Percentiles rank a stretch among this genome's conserved stretches.
Conservation (phyloP, 2,797 vertebrate species). For the Hypotaenidia philippensis region DNA sequence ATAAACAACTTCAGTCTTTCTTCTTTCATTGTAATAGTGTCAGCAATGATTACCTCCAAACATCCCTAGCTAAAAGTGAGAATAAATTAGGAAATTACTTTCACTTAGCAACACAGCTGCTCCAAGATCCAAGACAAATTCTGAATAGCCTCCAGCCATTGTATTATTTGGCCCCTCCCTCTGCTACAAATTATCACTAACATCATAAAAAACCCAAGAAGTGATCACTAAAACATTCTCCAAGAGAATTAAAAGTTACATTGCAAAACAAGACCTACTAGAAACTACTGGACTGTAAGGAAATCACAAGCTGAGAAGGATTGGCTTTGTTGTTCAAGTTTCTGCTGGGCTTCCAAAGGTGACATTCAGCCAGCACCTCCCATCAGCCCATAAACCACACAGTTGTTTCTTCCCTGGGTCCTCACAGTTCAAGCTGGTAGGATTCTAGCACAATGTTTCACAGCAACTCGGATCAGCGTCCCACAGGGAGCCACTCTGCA, state of each 20-base stretch:
- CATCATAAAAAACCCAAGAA: neutral
- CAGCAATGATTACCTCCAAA: neutral
- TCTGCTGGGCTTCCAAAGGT: neutral
- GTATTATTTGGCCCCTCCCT: neutral
- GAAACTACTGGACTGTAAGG: neutral
- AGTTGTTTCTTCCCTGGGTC: neutral
- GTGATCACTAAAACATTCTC: neutral
- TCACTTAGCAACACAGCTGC: neutral
- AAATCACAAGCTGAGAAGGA: neutral
- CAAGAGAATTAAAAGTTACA: neutral
- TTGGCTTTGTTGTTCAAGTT: neutral
- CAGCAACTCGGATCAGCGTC: neutral
- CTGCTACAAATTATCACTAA: neutral
- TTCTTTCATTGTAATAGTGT: neutral
- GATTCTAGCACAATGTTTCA: neutral
- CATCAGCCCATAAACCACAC: neutral
- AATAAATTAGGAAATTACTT: slow-evolving; percentile 5
- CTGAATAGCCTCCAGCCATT: neutral
- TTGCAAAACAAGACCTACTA: neutral
- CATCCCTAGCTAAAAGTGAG: neutral
- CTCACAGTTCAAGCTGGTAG: neutral
- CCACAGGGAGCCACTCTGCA: neutral
- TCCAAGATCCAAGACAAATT: neutral
- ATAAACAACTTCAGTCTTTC: neutral
- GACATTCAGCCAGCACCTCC: neutral